Conservation (phyloP, 2,888 invertebrate species). For the Heliothis peltigera region DNA sequence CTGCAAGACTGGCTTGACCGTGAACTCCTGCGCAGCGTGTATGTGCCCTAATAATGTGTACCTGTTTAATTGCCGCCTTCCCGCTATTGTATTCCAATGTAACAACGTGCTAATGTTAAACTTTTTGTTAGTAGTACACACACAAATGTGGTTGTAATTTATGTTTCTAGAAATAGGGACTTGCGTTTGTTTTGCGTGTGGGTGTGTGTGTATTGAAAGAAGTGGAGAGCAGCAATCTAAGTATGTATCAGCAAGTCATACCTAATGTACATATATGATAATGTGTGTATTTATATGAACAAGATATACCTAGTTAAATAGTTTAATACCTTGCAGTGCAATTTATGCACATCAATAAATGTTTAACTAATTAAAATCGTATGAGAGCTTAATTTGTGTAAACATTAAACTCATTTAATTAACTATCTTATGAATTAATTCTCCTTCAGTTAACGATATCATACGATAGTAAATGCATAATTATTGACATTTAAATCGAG, state of each 20-base stretch:
- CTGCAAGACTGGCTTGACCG: constrained; percentile 70
- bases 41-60: constrained; percentile 67
- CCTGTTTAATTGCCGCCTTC: constrained; percentile 74
- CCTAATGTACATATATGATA: too few relatives aligned
- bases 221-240: not conserved
- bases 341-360: too few relatives aligned
- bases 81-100: constrained; percentile 70
- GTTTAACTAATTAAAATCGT: too few relatives aligned
- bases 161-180: constrained; percentile 35
- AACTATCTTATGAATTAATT: too few relatives aligned
- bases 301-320: too few relatives aligned
- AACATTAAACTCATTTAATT: not conserved
- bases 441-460: too few relatives aligned
- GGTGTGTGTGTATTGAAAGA: not conserved
- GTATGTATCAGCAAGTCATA: not conserved
- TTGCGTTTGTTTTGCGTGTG: constrained; percentile 4
- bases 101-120: constrained; percentile 57
- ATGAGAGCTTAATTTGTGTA: not conserved
- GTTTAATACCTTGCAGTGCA: too few relatives aligned
- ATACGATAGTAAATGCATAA: not conserved
- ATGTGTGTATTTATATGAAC: too few relatives aligned
- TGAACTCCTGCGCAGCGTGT: constrained; percentile 73
- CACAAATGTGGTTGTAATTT: constrained; percentile 44
- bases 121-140: constrained; percentile 53
- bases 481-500: not conserved